phyloP scores from a whole-genome alignment of 2,113 vertebrate species.

The Gnathonemus echidnorhynchus region DNA sequence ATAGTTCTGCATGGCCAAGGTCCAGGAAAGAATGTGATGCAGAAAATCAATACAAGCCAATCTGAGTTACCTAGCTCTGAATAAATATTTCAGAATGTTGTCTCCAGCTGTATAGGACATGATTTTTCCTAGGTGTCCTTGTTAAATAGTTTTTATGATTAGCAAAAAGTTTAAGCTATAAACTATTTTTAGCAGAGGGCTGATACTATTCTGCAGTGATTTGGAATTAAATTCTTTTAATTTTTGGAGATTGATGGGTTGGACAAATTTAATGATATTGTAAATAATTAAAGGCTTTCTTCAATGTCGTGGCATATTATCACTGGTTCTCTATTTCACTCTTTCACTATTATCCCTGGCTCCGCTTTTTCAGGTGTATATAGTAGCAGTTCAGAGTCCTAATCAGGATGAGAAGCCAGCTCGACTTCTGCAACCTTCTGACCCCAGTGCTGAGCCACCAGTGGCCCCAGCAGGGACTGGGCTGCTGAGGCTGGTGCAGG shows the following conservation, averaged over 20 bases:
- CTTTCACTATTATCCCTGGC: not conserved
- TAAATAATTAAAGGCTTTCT: not conserved
- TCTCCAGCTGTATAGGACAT: not conserved
- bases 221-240: not conserved
- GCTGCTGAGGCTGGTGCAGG: slow-evolving; percentile 73
- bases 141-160: not conserved
- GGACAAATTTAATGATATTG: not conserved
- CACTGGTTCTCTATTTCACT: not conserved
- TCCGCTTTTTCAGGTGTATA: slow-evolving; percentile 71
- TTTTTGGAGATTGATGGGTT: not conserved
- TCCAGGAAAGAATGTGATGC: not conserved
- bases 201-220: not conserved
- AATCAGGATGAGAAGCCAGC: slow-evolving; percentile 36
- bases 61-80: not conserved
- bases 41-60: not conserved
- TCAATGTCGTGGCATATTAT: not conserved
- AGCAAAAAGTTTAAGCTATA: not conserved
- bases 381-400: slow-evolving; percentile 74
- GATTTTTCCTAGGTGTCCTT: not conserved
- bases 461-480: slow-evolving; percentile 48
- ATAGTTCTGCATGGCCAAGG: not conserved
- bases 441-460: slow-evolving; percentile 36
- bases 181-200: not conserved
- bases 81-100: not conserved
- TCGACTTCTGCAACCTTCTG: slow-evolving; percentile 36